A percentile compares a stretch with the other conserved stretches of the same genome.
phyloP scores from a whole-genome alignment of 1,140 invertebrate genomes.

The Neoseiulus cucumeris region DNA sequence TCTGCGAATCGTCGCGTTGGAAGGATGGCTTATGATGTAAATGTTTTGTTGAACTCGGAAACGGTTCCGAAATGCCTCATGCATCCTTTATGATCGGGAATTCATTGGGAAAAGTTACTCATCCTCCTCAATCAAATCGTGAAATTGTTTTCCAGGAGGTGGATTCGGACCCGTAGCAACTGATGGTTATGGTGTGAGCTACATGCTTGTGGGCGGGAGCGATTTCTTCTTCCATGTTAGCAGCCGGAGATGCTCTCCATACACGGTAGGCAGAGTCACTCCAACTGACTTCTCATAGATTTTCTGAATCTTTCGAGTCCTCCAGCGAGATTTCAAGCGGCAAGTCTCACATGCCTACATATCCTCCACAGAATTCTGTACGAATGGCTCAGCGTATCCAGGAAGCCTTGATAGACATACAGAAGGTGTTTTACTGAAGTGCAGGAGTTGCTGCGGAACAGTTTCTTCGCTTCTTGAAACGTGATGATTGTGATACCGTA shows the following conservation, averaged over 20 bases:
- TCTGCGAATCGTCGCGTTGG: too few species aligned
- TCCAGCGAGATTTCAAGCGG: too few species aligned
- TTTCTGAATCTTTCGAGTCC: not conserved
- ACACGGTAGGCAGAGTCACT: slow-evolving; percentile 47
- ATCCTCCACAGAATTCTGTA: not conserved
- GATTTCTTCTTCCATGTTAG: slow-evolving; percentile 92
- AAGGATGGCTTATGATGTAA: too few species aligned
- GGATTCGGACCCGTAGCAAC: slow-evolving; percentile 40
- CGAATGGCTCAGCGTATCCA: not conserved
- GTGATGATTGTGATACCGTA: too few species aligned
- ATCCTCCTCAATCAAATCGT: too few species aligned
- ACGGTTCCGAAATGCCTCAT: too few species aligned
- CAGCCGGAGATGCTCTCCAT: slow-evolving; percentile 63
- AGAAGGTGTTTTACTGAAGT: not conserved
- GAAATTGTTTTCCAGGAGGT: not conserved
- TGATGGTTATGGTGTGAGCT: slow-evolving; percentile 94
- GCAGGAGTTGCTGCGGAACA: too few species aligned
- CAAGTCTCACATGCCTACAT: not conserved
- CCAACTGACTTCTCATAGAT: slow-evolving; percentile 11
- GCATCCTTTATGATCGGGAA: too few species aligned
- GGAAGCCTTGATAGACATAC: not conserved
- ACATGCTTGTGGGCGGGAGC: slow-evolving; percentile 92
- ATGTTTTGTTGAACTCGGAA: too few species aligned
- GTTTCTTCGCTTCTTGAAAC: too few species aligned
- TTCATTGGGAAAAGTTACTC: too few species aligned